Percentiles rank a stretch among this genome's conserved stretches.
Conservation (phyloP, 2,113 vertebrate species). For the Pachyramphus minor region DNA sequence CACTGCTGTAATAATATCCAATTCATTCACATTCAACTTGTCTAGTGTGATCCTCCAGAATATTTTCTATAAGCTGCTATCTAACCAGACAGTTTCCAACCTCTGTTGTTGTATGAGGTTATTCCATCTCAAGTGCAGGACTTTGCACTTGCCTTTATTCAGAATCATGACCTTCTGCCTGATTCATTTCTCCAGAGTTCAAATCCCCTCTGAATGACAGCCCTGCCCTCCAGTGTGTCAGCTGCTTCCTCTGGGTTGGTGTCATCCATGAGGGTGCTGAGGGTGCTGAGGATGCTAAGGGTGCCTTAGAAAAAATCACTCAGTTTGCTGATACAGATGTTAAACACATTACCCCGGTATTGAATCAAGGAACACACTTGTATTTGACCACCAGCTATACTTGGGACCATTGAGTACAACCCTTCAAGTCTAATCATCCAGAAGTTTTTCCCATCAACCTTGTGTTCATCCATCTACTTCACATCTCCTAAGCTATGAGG, state of each 20-base stretch:
- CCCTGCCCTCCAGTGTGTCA: not conserved
- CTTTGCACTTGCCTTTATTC: not conserved
- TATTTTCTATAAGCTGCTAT: not conserved
- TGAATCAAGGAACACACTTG: not conserved
- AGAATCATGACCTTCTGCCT: not conserved
- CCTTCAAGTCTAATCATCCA: not conserved
- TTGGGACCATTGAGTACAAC: not conserved
- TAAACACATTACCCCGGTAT: not conserved
- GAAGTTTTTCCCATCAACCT: not conserved
- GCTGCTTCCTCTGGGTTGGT: not conserved
- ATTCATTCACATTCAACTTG: not conserved
- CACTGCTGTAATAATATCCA: not conserved
- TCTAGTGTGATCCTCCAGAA: not conserved
- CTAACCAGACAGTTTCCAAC: not conserved
- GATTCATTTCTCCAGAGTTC: not conserved
- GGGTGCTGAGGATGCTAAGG: not conserved
- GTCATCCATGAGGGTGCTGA: not conserved
- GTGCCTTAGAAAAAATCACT: not conserved
- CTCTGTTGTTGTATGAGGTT: not conserved
- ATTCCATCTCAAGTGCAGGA: not conserved
- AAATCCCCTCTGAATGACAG: not conserved
- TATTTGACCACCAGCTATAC: not conserved
- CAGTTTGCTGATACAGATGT: not conserved
- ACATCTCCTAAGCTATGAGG: not conserved
- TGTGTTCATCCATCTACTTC: not conserved